A percentile compares a stretch with the other conserved stretches of the same genome.
phyloP scores from a whole-genome alignment of 37 sponge, comb jelly and placozoan genomes.

The Beroe ovata region DNA sequence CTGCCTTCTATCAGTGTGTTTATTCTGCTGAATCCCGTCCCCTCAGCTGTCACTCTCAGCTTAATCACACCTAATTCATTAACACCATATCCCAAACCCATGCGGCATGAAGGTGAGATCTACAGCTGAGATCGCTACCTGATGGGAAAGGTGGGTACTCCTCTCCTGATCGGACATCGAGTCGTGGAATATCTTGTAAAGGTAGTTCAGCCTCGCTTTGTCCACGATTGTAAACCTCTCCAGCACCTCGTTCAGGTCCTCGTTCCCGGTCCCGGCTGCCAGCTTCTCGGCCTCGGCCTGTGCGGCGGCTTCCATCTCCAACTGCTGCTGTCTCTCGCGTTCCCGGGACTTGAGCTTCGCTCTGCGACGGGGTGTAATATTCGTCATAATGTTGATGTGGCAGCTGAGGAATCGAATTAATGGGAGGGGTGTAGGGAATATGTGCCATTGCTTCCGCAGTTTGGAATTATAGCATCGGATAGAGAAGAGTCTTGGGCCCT shows the following conservation, averaged over 20 bases:
- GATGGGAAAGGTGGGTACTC: conserved; percentile 4
- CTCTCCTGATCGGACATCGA: not conserved
- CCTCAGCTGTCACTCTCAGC: too few species aligned
- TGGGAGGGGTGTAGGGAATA: too few species aligned
- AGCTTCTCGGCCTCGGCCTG: not conserved
- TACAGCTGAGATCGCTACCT: not conserved
- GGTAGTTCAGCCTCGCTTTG: conserved; percentile 35
- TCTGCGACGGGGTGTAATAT: conserved; percentile 1
- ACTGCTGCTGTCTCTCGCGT: not conserved
- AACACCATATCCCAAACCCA: too few species aligned
- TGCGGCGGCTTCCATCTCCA: not conserved
- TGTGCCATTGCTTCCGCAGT: too few species aligned
- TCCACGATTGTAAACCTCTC: conserved; percentile 51
- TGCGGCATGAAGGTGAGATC: too few species aligned
- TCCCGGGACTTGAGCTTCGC: conserved; percentile 42
- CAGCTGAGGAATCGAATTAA: not conserved
- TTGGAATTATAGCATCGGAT: too few species aligned
- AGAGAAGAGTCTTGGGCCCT: too few species aligned
- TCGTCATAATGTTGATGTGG: not conserved
- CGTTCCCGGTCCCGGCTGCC: not conserved
- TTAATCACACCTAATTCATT: too few species aligned
- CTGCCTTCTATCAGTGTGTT: too few species aligned
- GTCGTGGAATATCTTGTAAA: conserved; percentile 39
- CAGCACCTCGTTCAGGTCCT: conserved; percentile 17
- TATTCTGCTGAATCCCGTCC: too few species aligned